Percentiles rank a stretch among this genome's conserved stretches.
Evolutionary conservation across 2,113 vertebrate genomes (phyloP).

Genomic region (Daubentonia madagascariensis): DNA sequence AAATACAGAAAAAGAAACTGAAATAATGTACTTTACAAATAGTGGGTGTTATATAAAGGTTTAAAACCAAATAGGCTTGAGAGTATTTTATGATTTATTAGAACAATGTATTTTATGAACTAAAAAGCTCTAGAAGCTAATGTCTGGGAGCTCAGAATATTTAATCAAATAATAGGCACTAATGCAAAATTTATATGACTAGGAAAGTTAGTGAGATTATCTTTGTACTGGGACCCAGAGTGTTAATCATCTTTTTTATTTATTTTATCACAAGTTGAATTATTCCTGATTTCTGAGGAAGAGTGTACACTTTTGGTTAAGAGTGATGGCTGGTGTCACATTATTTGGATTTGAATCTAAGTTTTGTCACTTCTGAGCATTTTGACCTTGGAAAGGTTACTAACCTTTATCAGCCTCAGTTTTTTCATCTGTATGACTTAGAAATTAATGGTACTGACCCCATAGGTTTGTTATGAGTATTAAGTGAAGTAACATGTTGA

Average conservation of each 20-base stretch:
- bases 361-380: conserved; percentile 29
- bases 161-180: neutral
- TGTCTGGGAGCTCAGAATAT: neutral
- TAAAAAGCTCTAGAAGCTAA: neutral
- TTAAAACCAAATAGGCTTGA: conserved; percentile 5
- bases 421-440: neutral
- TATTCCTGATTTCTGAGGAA: neutral
- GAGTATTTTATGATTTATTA: neutral
- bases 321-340: neutral
- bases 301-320: neutral
- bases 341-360: conserved; percentile 27
- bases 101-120: neutral
- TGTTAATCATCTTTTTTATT: neutral
- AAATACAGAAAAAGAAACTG: neutral
- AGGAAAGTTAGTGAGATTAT: neutral
- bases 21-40: neutral
- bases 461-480: neutral
- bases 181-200: neutral
- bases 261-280: neutral
- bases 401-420: neutral
- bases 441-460: neutral
- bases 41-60: neutral
- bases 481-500: neutral
- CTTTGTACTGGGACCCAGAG: neutral
- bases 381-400: conserved; percentile 23